A percentile compares a stretch with the other conserved stretches of the same genome.
These are phyloP conservation scores for Vireo altiloquus DNA, from an alignment of 2,113 vertebrate genomes.

Conservation along the genomic window DNA sequence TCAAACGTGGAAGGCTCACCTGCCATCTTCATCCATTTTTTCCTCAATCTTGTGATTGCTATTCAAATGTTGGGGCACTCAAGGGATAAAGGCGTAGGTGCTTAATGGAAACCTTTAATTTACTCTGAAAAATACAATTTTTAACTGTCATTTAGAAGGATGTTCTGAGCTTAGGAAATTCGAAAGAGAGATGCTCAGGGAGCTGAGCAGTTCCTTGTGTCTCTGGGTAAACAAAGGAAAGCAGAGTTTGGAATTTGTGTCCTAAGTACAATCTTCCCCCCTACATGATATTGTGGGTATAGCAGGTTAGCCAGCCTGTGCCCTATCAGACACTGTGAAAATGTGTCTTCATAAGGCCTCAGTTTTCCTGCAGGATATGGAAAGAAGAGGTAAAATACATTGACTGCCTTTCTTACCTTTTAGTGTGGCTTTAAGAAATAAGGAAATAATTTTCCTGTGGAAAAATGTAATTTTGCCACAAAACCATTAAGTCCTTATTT, in stretches of 20 bases:
- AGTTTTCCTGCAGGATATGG: neutral
- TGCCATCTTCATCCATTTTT: neutral
- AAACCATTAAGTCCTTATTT: neutral
- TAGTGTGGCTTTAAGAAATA: neutral
- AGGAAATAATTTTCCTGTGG: neutral
- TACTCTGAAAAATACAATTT: neutral
- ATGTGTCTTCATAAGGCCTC: neutral
- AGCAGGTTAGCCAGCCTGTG: neutral
- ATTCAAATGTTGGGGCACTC: neutral
- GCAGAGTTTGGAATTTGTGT: neutral
- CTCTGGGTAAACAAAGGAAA: neutral
- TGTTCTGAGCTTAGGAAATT: neutral
- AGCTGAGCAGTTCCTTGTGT: neutral
- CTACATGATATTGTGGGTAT: neutral
- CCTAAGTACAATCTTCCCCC: neutral
- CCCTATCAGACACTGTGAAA: neutral
- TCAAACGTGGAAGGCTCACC: neutral
- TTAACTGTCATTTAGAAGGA: neutral
- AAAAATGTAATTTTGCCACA: neutral
- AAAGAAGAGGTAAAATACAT: neutral
- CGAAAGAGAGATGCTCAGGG: neutral
- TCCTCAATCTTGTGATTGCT: neutral
- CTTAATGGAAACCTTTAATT: neutral
- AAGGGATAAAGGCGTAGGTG: neutral
- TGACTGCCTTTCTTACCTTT: neutral